A percentile compares a stretch with the other conserved stretches of the same genome.
Conservation (phyloP, 2,888 invertebrate species). For the Drosophila diplacantha region DNA sequence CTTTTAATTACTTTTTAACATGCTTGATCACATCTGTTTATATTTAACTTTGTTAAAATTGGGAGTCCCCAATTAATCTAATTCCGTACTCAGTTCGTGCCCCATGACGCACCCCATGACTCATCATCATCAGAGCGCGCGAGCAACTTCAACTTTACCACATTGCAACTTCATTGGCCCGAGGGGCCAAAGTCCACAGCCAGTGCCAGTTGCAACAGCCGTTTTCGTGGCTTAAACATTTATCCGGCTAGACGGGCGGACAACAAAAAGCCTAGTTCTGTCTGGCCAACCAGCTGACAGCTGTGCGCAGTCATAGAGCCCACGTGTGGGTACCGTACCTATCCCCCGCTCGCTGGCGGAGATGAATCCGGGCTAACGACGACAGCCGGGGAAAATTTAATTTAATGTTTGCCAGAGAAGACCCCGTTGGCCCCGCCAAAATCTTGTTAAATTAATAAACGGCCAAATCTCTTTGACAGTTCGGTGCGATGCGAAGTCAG, state of each 20-base stretch:
- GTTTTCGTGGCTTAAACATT: constrained; percentile 46
- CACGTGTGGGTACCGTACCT: constrained; percentile 14
- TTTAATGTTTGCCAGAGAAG: constrained; percentile 45
- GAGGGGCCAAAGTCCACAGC: constrained; percentile 64
- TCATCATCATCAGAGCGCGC: constrained; percentile 38
- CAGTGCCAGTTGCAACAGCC: constrained; percentile 60
- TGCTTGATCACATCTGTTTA: constrained; percentile 29
- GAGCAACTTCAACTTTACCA: constrained; percentile 47
- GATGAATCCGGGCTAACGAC: constrained; percentile 32
- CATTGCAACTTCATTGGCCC: constrained; percentile 37
- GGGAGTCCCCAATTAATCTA: constrained; percentile 32
- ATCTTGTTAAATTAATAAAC: constrained; percentile 66
- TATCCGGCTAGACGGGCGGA: constrained; percentile 60
- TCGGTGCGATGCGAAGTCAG: constrained; percentile 44
- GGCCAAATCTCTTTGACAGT: constrained; percentile 45
- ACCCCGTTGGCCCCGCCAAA: constrained; percentile 24
- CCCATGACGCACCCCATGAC: constrained; percentile 39
- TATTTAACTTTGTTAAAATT: constrained; percentile 8
- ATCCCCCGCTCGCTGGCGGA: not conserved
- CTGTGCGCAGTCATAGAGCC: constrained; percentile 44
- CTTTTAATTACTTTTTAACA: not conserved
- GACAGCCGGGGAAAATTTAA: constrained; percentile 61
- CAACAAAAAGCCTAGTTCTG: constrained; percentile 58
- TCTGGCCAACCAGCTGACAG: constrained; percentile 62
- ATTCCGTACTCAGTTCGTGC: constrained; percentile 17